Percentiles rank a stretch among this genome's conserved stretches.
phyloP scores from a whole-genome alignment of 2,888 invertebrate species.

The Venusia cambrica region DNA sequence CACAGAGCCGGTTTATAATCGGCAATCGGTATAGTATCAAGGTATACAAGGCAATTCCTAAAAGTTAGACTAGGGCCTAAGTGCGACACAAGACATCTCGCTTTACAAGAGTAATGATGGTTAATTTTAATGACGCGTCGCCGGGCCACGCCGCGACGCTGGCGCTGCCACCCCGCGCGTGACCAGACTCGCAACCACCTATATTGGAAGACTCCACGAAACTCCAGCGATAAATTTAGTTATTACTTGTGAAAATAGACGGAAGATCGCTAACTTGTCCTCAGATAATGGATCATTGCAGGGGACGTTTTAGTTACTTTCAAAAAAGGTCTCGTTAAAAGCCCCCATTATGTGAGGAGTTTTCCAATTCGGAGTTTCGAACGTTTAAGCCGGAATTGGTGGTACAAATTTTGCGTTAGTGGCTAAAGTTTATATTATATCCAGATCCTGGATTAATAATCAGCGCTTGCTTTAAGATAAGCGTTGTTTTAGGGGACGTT shows the following conservation, averaged over 20 bases:
- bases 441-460: constrained; percentile 35
- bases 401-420: constrained; percentile 51
- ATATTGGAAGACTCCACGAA: constrained; percentile 74
- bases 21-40: too few species aligned
- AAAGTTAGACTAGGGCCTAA: too few species aligned
- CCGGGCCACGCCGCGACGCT: constrained; percentile 46
- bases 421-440: constrained; percentile 54
- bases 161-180: constrained; percentile 51
- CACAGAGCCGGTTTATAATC: too few species aligned
- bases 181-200: constrained; percentile 61
- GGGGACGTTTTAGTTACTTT: constrained; percentile 72
- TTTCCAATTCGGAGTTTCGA: constrained; percentile 60
- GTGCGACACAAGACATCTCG: constrained; percentile 47
- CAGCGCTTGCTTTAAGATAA: constrained; percentile 23
- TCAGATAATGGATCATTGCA: constrained; percentile 79
- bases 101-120: constrained; percentile 79
- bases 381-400: constrained; percentile 57
- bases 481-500: constrained; percentile 9
- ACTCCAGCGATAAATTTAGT: constrained; percentile 80
- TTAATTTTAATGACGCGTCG: constrained; percentile 80
- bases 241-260: constrained; percentile 81
- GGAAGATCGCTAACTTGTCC: constrained; percentile 80
- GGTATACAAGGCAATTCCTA: too few species aligned
- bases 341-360: constrained; percentile 73
- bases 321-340: constrained; percentile 73